Base-by-base conservation (phyloP, 2,888 invertebrate species). In the Ochropacha duplaris region DNA sequence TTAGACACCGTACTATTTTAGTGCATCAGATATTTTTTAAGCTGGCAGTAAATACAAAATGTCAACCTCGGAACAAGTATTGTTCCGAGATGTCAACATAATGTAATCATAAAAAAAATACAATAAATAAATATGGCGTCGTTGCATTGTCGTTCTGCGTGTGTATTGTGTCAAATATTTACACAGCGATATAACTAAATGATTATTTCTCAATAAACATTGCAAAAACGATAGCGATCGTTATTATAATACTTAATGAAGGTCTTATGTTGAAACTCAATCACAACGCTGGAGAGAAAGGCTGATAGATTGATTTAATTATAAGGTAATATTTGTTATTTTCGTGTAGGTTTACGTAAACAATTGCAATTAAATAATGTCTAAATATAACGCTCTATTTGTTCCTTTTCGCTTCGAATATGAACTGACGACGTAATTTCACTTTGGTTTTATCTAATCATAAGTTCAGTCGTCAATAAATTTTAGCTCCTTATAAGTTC, bases 91-190 rank as follows among this genome's bases (percentile, higher is more conserved):
- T 3, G 31, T 31, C 31, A 60, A 58, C 31, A 57, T 58, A 69
- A 59, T 57, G 67, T 68, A 64, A 69, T 65, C 58, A 61, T 24
- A 34, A 9, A 50, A 54, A 72, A 69, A 65, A 68, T n/a, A n/a
- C n/a, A n/a, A n/a, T 24, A 24, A 4, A 70, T 68, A 73, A 73
- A 71, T 64, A 82, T 81, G 79, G 83, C 79, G 79, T 74, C 68
- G 51, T 31, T 69, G 70, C 71, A 4, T 31, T 28, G 72, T 74
- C 77, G 76, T 76, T 64, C 72, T 73, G 24, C 49, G 54, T 68
- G 58, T 28, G 12, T 65, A 62, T 72, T 64, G 62, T 69, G 67
- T 68, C 65, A 69, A 73, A 67, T 71, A 68, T 58, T 71, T 68
- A 58, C 66, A 58, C 60, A 65, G 60, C 64, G 58, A 60, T 68